Base-by-base conservation (phyloP, 30 jellyfish, hydroid and myxozoan species). In the Calvadosia cruxmelitensis region DNA sequence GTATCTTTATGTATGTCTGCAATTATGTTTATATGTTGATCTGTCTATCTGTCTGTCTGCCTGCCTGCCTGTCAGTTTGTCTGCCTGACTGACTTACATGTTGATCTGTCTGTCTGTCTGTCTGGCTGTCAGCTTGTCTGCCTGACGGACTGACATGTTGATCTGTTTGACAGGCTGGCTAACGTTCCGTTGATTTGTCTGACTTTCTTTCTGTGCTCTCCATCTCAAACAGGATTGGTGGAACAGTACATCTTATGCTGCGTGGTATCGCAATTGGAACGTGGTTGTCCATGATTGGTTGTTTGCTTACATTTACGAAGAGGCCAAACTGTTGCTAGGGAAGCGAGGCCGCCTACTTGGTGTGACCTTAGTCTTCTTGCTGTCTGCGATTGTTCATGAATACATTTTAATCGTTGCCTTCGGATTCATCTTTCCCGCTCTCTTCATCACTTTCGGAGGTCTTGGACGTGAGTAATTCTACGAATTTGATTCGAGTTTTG, bases 231-330 rank as follows among this genome's bases (percentile, higher is more conserved):
- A 86, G 96, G 96, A 86, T 76, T 86, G 96, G 96, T 86, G 96
- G 96, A 86, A 86, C 64, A 69, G 93, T 2, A 70, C 50, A 70
- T 79, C 94, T 7, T 86, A 64, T 83, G 77, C 94, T 31, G 81
- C 86, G 2, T 86, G 71, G 34, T 86, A 86, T 74, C 75, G 94
- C n/a, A 86, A 73, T 91, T 86, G 96, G 96, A 86, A 86, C 52
- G 94, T 86, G 2, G 96, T 86, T 48, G 96, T 86, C 0, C 94
- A 81, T 49, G 96, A 86, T 68, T 86, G 96, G 96, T 53, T 79
- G 49, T 79, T 32, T 66, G 85, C 96, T 1, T 86, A 86, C 87
- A 75, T 86, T 3, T 86, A 79, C 85, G 53, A 76, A 62, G 96
- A 86, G 27, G 63, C 80, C 10, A 69, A 65, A 25, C 72, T 50